Percentiles rank a stretch among this genome's conserved stretches.
These are phyloP conservation scores for Columba janthina DNA, from an alignment of 2,113 vertebrate genomes.

Conservation along the genomic window DNA sequence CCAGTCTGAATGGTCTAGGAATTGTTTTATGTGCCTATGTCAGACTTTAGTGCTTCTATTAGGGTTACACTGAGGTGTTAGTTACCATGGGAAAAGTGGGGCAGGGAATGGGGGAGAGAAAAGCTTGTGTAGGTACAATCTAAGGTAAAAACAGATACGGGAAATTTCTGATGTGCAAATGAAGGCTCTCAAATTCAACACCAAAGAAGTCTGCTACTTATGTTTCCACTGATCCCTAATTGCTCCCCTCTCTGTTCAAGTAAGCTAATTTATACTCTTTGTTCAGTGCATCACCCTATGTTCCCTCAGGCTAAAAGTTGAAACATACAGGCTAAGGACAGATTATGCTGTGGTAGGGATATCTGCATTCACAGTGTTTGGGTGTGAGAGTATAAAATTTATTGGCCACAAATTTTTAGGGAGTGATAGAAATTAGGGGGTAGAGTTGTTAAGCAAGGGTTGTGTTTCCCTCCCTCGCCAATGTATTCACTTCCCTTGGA, in stretches of 20 bases:
- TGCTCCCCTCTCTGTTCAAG: neutral
- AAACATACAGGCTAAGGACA: neutral
- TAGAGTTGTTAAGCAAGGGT: neutral
- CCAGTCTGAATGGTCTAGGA: neutral
- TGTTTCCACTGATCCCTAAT: neutral
- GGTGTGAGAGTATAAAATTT: neutral
- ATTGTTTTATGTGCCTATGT: neutral
- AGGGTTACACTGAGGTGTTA: neutral
- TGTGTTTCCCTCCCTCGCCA: neutral
- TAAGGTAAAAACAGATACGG: neutral
- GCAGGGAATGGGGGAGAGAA: accelerated
- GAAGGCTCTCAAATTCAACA: neutral
- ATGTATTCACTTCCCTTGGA: neutral
- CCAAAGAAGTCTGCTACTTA: neutral
- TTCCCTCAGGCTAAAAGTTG: neutral
- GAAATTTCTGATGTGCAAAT: neutral
- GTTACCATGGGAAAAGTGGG: neutral
- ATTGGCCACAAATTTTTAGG: neutral
- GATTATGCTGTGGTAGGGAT: neutral
- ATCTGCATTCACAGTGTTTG: neutral
- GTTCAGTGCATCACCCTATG: neutral
- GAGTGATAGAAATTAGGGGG: neutral
- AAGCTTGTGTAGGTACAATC: neutral
- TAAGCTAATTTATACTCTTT: neutral
- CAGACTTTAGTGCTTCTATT: neutral